These are phyloP conservation scores for Serinus canaria DNA, from an alignment of 2,113 vertebrate genomes.

Conservation along the genomic window DNA sequence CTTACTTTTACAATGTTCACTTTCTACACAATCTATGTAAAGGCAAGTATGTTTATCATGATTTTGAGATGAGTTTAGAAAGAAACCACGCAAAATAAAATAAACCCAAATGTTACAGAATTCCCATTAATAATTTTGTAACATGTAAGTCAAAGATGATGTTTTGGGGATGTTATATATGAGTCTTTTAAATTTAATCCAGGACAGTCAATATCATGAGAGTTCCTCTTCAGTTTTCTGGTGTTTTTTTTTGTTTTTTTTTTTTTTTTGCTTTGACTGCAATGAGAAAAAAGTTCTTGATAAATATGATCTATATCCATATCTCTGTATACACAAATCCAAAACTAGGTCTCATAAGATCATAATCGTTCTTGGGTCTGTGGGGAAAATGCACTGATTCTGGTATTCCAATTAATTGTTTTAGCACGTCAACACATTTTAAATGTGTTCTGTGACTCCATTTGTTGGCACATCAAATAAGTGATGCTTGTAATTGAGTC, in stretches of 20 bases:
- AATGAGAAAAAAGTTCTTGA: background rate
- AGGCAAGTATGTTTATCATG: background rate
- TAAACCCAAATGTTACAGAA: background rate
- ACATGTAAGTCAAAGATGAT: background rate
- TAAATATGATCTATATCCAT: background rate
- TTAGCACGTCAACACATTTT: background rate
- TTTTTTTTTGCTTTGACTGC: background rate
- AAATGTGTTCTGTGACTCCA: background rate
- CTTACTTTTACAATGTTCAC: background rate
- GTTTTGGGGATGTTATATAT: accelerated
- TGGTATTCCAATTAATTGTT: background rate
- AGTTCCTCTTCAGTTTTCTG: background rate
- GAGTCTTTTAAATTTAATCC: background rate
- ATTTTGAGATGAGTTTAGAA: background rate
- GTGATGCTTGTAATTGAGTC: background rate
- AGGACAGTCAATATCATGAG: background rate
- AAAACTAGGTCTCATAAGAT: background rate
- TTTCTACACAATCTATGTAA: background rate
- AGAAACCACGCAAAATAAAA: background rate
- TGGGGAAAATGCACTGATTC: background rate
- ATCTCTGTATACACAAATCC: background rate
- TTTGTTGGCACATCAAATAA: background rate
- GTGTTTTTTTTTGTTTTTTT: background rate
- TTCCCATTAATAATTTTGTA: background rate
- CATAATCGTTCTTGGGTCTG: background rate